Percentiles rank a stretch among this genome's conserved stretches.
These are phyloP conservation scores for Aproaerema taeniolella DNA, from an alignment of 2,888 invertebrate genomes.

Conservation along the genomic window DNA sequence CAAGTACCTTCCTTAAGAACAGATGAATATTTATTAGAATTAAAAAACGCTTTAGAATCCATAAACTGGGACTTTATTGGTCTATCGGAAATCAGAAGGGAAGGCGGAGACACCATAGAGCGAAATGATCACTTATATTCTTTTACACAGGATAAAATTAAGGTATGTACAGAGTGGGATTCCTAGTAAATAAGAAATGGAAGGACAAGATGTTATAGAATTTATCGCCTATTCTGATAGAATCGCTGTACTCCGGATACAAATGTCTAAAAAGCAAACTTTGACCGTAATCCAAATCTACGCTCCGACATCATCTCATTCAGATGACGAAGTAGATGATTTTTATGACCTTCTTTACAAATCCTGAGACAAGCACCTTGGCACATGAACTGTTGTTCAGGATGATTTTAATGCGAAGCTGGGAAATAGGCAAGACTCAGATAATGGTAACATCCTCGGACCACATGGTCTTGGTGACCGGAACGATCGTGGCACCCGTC, in stretches of 20 bases:
- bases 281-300: not conserved
- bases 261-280: not conserved
- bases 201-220: conserved; percentile 3
- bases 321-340: conserved; percentile 2
- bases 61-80: conserved; percentile 1
- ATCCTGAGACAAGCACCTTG: not conserved
- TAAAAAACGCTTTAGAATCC: not conserved
- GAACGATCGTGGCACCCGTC: conserved; percentile 1
- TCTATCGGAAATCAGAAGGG: not conserved
- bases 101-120: not conserved
- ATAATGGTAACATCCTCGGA: not conserved
- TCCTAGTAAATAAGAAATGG: conserved; percentile 2
- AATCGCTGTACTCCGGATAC: not conserved
- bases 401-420: conserved; percentile 6
- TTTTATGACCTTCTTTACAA: conserved; percentile 1
- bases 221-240: conserved; percentile 4
- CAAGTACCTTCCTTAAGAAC: not conserved
- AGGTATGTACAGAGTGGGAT: conserved; percentile 1
- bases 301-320: conserved; percentile 1
- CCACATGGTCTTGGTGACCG: not conserved
- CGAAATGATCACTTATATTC: not conserved
- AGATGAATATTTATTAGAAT: not conserved
- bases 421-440: not conserved
- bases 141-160: not conserved
- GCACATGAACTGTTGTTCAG: conserved; percentile 1